Conservation (phyloP, 2,113 vertebrate genomes). For the Vulpes ferrilata region DNA sequence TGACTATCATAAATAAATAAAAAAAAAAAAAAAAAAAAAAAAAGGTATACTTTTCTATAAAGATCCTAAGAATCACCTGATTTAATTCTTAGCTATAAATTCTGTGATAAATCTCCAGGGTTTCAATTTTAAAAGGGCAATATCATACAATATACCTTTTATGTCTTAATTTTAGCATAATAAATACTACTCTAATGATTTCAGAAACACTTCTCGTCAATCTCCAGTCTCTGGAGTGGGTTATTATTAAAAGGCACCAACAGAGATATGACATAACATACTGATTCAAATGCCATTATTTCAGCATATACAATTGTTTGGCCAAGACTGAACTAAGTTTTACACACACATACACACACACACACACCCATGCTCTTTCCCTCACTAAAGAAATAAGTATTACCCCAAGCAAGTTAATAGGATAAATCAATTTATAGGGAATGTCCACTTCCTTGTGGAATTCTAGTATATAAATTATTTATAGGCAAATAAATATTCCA, state of each 20-base stretch:
- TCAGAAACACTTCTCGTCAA: neutral
- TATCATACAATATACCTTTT: neutral
- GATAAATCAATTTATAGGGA: neutral
- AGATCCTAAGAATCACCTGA: neutral
- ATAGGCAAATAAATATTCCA: neutral
- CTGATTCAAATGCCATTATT: neutral
- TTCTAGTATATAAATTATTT: neutral
- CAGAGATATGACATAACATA: neutral
- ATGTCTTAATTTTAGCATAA: neutral
- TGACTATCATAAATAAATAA: no score
- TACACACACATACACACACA: neutral
- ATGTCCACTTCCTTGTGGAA: neutral
- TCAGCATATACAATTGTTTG: neutral
- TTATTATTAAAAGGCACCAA: neutral
- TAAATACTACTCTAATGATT: neutral
- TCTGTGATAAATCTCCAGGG: neutral
- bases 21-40: neutral
- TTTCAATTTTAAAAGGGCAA: neutral
- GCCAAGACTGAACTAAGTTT: neutral
- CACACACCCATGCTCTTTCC: neutral
- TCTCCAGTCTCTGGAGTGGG: rapidly evolving
- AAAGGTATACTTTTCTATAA: neutral
- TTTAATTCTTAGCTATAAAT: constrained; percentile 22
- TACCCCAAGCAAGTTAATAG: neutral
- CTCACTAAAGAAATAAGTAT: neutral